phyloP scores from a whole-genome alignment of 2,797 vertebrate genomes.

The Cynodonichthys magdalenae region DNA sequence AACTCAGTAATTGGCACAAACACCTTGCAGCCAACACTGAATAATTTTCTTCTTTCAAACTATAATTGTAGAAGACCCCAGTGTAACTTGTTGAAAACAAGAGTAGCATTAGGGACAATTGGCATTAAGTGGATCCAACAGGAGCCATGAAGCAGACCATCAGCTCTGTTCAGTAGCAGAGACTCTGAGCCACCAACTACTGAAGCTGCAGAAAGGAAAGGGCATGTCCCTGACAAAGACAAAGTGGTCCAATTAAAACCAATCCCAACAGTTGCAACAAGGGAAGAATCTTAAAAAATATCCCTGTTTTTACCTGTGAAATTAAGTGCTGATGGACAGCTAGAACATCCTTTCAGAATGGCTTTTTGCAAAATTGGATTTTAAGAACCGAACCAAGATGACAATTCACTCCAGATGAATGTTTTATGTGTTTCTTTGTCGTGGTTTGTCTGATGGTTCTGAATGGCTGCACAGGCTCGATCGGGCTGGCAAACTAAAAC shows the following conservation, averaged over 20 bases:
- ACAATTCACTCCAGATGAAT: slow-evolving; percentile 53
- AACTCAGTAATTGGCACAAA: too few species aligned
- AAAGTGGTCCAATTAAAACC: slow-evolving; percentile 51
- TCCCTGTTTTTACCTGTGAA: not conserved
- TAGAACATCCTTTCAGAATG: not conserved
- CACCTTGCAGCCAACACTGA: not conserved
- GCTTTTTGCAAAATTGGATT: slow-evolving; percentile 15
- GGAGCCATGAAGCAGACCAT: not conserved
- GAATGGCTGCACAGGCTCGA: slow-evolving; percentile 57
- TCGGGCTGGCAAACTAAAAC: slow-evolving; percentile 62
- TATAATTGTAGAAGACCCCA: slow-evolving; percentile 5
- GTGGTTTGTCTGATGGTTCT: slow-evolving; percentile 55
- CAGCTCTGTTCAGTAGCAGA: slow-evolving; percentile 24
- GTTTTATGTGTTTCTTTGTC: slow-evolving; percentile 58
- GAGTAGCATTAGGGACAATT: slow-evolving; percentile 42
- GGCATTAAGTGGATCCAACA: slow-evolving; percentile 42
- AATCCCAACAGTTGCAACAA: slow-evolving; percentile 21
- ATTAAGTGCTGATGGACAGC: not conserved
- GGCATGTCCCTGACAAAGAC: slow-evolving; percentile 40
- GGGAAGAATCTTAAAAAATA: slow-evolving; percentile 20
- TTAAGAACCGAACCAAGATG: slow-evolving; percentile 14
- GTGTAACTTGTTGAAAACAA: slow-evolving; percentile 2
- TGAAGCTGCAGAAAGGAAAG: slow-evolving; percentile 17
- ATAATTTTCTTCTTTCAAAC: not conserved
- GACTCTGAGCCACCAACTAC: slow-evolving; percentile 12